A percentile compares a stretch with the other conserved stretches of the same genome.
phyloP scores from a whole-genome alignment of 2,888 invertebrate species.

The Acanthosepion esculentum region DNA sequence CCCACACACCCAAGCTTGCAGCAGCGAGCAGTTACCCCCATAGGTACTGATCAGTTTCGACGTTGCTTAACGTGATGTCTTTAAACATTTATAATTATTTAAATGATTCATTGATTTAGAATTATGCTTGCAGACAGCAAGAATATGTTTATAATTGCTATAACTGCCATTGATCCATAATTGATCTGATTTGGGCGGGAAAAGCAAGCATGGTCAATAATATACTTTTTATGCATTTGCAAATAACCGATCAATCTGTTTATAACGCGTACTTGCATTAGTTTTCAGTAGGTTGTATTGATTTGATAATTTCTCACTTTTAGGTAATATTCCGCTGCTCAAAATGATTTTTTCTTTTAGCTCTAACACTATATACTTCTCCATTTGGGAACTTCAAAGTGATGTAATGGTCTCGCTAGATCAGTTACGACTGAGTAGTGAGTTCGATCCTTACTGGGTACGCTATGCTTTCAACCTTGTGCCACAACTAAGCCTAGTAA shows the following conservation, averaged over 20 bases:
- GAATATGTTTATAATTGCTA: not conserved
- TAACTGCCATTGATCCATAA: not conserved
- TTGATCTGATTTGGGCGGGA: not conserved
- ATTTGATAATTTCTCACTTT: conserved; percentile 23
- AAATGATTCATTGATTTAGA: not conserved
- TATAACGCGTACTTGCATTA: not conserved
- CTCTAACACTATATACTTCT: not conserved
- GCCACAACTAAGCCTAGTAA: too few relatives aligned
- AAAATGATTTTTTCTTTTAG: not conserved
- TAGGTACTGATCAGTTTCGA: too few relatives aligned
- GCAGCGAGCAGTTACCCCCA: too few relatives aligned
- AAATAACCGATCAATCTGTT: not conserved
- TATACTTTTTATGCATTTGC: not conserved
- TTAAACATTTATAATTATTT: not conserved
- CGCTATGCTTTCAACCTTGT: too few relatives aligned
- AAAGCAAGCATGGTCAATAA: not conserved
- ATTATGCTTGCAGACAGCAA: not conserved
- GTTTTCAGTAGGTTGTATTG: not conserved
- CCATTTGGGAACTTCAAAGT: not conserved
- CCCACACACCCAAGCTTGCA: too few relatives aligned
- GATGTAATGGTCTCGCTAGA: too few relatives aligned
- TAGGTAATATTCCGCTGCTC: not conserved
- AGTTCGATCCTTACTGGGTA: too few relatives aligned
- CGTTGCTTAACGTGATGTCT: not conserved
- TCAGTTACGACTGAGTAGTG: too few relatives aligned